A percentile compares a stretch with the other conserved stretches of the same genome.
These are phyloP conservation scores for Drosophila heteroneura DNA, from an alignment of 2,888 invertebrate species.

Conservation along the genomic window DNA sequence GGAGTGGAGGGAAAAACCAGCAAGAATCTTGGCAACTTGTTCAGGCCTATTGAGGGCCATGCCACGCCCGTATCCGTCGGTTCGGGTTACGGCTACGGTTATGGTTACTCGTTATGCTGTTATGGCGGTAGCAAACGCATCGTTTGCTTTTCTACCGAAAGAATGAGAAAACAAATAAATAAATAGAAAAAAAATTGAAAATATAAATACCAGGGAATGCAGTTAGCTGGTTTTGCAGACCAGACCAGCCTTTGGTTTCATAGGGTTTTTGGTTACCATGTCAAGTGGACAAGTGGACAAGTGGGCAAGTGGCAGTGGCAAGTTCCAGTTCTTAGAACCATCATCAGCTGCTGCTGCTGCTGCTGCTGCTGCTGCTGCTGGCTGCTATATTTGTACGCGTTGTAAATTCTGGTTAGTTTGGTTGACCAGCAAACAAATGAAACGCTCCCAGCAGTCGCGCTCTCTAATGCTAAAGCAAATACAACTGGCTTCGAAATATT, in stretches of 20 bases:
- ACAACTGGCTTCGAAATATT: conserved; percentile 25
- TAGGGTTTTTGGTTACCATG: conserved; percentile 72
- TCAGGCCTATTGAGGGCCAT: background rate
- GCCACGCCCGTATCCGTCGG: conserved; percentile 57
- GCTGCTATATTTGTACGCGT: conserved; percentile 22
- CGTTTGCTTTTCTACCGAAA: conserved; percentile 66
- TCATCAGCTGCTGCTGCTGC: conserved; percentile 35
- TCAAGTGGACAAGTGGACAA: conserved; percentile 75
- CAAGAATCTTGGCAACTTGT: conserved; percentile 32
- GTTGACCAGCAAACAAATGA: conserved; percentile 50
- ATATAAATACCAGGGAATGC: conserved; percentile 30
- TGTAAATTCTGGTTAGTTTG: conserved; percentile 39
- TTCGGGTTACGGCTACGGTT: conserved; percentile 41
- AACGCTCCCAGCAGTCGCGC: conserved; percentile 12
- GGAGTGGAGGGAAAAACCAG: conserved; percentile 22
- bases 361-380: background rate
- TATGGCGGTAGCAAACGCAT: conserved; percentile 61
- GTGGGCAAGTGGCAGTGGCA: conserved; percentile 35
- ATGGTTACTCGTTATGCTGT: conserved; percentile 52
- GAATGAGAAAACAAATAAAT: background rate
- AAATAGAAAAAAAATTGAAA: background rate
- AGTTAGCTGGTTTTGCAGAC: conserved; percentile 48
- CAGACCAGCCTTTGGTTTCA: conserved; percentile 52
- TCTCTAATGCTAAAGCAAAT: conserved; percentile 49
- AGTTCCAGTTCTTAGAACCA: conserved; percentile 65